A percentile compares a stretch with the other conserved stretches of the same genome.
Conservation (phyloP, 2,797 vertebrate genomes). For the Australoheros facetus region DNA sequence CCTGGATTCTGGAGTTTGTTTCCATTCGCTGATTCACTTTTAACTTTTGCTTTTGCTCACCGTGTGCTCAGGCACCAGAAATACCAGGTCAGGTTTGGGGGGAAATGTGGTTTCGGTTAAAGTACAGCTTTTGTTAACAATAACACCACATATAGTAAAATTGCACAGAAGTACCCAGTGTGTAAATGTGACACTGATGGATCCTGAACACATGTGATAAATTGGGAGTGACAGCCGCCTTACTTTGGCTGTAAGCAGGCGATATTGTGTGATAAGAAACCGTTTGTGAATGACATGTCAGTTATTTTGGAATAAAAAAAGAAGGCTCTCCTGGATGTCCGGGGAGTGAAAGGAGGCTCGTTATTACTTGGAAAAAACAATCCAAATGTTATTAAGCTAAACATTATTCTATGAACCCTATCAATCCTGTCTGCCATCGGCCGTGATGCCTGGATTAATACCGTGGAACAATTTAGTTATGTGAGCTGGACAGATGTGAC, state of each 20-base stretch:
- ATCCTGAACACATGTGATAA: neutral
- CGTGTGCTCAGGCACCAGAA: neutral
- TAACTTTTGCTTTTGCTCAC: neutral
- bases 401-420: conserved; percentile 2
- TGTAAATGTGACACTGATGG: neutral
- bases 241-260: neutral
- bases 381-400: conserved; percentile 1
- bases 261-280: neutral
- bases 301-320: neutral
- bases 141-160: neutral
- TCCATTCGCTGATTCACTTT: neutral
- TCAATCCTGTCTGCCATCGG: conserved; percentile 22
- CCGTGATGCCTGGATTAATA: conserved; percentile 66
- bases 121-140: neutral
- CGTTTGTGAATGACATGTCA: neutral
- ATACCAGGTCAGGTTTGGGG: neutral
- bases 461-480: conserved; percentile 51
- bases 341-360: neutral
- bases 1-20: neutral
- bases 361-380: conserved; percentile 3
- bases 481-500: conserved; percentile 65
- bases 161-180: neutral
- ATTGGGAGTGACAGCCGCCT: neutral
- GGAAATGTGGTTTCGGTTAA: neutral
- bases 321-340: too few relatives aligned